Conservation (phyloP, 2,113 vertebrate species). For the Corvus moneduloides region DNA sequence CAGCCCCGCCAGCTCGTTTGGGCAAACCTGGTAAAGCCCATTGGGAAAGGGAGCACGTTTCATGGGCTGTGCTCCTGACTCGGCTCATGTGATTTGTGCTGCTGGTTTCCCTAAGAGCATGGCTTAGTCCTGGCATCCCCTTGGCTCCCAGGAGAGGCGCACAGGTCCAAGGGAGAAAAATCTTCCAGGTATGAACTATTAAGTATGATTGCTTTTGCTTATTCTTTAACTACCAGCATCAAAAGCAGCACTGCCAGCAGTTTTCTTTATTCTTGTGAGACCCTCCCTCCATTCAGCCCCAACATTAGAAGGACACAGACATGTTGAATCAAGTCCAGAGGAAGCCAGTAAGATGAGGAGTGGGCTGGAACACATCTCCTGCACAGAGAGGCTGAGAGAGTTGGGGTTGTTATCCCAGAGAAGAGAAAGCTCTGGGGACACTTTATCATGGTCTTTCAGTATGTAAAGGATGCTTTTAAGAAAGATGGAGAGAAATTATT, state of each 20-base stretch:
- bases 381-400: not conserved
- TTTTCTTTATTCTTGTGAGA: not conserved
- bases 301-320: accelerated
- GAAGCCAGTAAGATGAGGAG: not conserved
- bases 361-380: not conserved
- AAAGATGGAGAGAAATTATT: not conserved
- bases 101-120: not conserved
- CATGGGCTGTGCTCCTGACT: accelerated
- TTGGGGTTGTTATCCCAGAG: not conserved
- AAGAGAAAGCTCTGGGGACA: not conserved
- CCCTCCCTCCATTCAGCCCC: accelerated
- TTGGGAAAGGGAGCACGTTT: accelerated
- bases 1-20: accelerated
- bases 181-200: not conserved
- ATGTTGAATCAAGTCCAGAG: not conserved
- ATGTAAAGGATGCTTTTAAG: not conserved
- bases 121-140: not conserved
- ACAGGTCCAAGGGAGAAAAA: not conserved
- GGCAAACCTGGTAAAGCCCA: not conserved
- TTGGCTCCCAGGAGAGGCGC: not conserved
- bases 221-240: not conserved
- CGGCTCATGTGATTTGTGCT: not conserved
- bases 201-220: not conserved
- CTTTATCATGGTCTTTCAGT: accelerated
- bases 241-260: not conserved